Percentiles rank a stretch among this genome's conserved stretches.
These are phyloP conservation scores for mouse (Mus musculus) DNA, from an alignment of 2,113 vertebrate genomes.

Conservation along the genomic window DNA sequence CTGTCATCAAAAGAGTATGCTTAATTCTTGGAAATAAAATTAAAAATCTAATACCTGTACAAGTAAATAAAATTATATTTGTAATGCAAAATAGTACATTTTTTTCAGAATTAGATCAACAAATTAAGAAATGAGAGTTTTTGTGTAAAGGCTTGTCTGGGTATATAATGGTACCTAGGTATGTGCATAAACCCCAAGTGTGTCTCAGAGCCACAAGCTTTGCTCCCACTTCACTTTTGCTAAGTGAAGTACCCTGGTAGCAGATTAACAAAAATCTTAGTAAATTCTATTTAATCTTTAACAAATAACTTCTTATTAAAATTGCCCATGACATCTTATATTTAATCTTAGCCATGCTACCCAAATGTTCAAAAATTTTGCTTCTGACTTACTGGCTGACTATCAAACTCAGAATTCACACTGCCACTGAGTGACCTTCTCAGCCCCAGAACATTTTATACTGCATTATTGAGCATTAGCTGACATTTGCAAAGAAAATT, in stretches of 20 bases:
- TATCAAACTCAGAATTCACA: neutral
- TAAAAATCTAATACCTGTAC: constrained; percentile 1
- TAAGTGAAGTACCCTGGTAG: neutral
- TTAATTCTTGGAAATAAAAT: constrained; percentile 46
- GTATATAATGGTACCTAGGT: neutral
- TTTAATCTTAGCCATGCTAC: neutral
- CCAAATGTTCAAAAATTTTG: neutral
- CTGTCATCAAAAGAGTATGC: neutral
- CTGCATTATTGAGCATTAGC: neutral
- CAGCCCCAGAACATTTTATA: neutral
- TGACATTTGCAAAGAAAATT: constrained; percentile 34
- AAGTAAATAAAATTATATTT: neutral
- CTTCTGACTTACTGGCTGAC: neutral
- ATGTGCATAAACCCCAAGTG: neutral
- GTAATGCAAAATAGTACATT: neutral
- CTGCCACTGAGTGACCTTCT: neutral
- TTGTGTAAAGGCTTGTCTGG: too few relatives aligned
- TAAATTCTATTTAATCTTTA: neutral
- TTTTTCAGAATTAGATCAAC: constrained; percentile 35
- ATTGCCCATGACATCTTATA: neutral
- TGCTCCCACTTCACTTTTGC: neutral
- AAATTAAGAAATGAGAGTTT: neutral
- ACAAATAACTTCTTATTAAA: constrained; percentile 11
- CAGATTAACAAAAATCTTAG: neutral
- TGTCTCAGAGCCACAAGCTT: neutral